These are phyloP conservation scores for Nomada goodeniana DNA, from an alignment of 2,888 invertebrate genomes.

Conservation along the genomic window DNA sequence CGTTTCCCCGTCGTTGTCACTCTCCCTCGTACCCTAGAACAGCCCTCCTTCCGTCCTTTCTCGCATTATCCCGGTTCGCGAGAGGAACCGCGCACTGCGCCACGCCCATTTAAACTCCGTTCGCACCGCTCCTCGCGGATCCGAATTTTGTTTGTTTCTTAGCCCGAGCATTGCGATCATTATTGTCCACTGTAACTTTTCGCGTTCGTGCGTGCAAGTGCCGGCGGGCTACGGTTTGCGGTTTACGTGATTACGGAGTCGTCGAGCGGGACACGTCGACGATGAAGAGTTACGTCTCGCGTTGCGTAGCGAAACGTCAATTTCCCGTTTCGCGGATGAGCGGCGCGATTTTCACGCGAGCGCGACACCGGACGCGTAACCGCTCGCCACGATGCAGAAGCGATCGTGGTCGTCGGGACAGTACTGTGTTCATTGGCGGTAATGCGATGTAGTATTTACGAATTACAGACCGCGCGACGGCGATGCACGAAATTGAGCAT, in stretches of 20 bases:
- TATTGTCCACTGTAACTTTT: not conserved
- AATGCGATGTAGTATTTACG: constrained; percentile 16
- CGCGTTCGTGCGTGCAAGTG: not conserved
- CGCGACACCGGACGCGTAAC: not conserved
- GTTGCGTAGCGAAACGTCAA: not conserved
- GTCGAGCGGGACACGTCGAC: not conserved
- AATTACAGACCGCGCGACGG: not conserved
- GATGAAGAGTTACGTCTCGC: not conserved
- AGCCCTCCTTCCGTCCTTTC: constrained; percentile 2
- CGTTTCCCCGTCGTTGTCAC: constrained; percentile 50
- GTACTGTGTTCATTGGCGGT: constrained; percentile 1
- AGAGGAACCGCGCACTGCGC: not conserved
- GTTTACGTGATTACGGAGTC: not conserved
- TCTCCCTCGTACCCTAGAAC: constrained; percentile 26
- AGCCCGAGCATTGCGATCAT: not conserved
- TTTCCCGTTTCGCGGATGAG: constrained; percentile 10
- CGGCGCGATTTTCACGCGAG: not conserved
- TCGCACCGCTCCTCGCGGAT: constrained; percentile 12
- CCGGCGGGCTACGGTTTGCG: not conserved
- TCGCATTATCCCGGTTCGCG: not conserved
- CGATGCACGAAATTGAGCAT: not conserved
- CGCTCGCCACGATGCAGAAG: not conserved
- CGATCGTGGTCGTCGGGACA: not conserved
- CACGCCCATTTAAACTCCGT: constrained; percentile 34
- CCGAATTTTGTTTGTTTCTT: not conserved